These are phyloP conservation scores for Drosophila mojavensis DNA, from an alignment of 1,140 invertebrate genomes.

Conservation along the genomic window DNA sequence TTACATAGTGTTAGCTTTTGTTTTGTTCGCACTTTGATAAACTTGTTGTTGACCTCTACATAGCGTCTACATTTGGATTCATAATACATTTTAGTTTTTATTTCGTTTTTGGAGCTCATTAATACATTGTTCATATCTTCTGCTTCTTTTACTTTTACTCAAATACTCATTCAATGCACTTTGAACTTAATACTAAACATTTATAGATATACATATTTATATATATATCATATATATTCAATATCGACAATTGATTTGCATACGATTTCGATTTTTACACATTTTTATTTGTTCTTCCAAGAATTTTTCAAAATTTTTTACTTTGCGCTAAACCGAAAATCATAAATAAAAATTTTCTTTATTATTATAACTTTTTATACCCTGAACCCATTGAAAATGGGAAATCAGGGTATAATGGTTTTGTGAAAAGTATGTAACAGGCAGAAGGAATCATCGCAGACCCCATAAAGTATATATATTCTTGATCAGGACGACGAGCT, in stretches of 20 bases:
- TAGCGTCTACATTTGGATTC: slow-evolving; percentile 46
- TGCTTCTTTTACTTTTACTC: slow-evolving; percentile 2
- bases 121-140: slow-evolving; percentile 39
- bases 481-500: too few species aligned
- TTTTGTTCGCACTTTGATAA: slow-evolving; percentile 56
- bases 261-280: slow-evolving; percentile 49
- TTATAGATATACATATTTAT: slow-evolving; percentile 77
- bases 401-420: too few species aligned
- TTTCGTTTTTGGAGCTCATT: slow-evolving; percentile 56
- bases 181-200: slow-evolving; percentile 73
- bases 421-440: too few species aligned
- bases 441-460: too few species aligned
- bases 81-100: slow-evolving; percentile 58
- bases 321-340: slow-evolving; percentile 16
- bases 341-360: slow-evolving; percentile 14
- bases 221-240: slow-evolving; percentile 56
- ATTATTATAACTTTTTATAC: too few species aligned
- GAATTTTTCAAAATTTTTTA: background rate
- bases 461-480: too few species aligned
- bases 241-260: slow-evolving; percentile 76
- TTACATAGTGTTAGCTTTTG: slow-evolving; percentile 46
- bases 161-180: slow-evolving; percentile 19
- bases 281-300: slow-evolving; percentile 14
- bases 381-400: too few species aligned
- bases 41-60: slow-evolving; percentile 50